phyloP scores from a whole-genome alignment of 2,888 invertebrate species.

The Acrocyrtus sp. region DNA sequence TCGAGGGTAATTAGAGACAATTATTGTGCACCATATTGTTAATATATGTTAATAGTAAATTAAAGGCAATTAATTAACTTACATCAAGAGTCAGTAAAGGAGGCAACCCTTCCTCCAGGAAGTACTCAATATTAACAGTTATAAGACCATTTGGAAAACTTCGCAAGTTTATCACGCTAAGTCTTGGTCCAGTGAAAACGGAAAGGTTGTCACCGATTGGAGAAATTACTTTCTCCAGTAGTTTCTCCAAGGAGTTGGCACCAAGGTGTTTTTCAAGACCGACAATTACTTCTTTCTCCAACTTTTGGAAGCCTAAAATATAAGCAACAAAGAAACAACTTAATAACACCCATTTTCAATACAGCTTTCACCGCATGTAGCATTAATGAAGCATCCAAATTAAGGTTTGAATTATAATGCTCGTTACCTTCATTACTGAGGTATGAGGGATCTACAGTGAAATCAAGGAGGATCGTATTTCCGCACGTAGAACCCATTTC shows the following conservation, averaged over 20 bases:
- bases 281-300: conserved; percentile 52
- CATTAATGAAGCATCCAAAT: too few relatives aligned
- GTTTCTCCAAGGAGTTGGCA: conserved; percentile 66
- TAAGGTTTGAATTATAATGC: background rate
- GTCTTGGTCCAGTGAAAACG: conserved; percentile 77
- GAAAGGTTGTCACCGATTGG: conserved; percentile 76
- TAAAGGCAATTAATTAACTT: too few relatives aligned
- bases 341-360: too few relatives aligned
- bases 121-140: conserved; percentile 86
- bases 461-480: conserved; percentile 64
- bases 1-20: too few relatives aligned
- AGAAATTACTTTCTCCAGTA: conserved; percentile 75
- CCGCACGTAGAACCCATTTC: conserved; percentile 59
- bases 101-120: conserved; percentile 78
- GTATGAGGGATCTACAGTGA: conserved; percentile 62
- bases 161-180: conserved; percentile 76
- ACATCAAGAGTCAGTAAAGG: conserved; percentile 82
- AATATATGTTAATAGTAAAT: too few relatives aligned
- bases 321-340: background rate
- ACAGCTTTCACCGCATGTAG: too few relatives aligned
- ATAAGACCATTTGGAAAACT: conserved; percentile 72
- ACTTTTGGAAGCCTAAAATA: conserved; percentile 34
- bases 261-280: conserved; percentile 56
- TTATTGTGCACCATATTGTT: too few relatives aligned
- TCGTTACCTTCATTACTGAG: conserved; percentile 57